These are phyloP conservation scores for Enhydra lutris DNA, from an alignment of 2,113 vertebrate species.

Conservation along the genomic window DNA sequence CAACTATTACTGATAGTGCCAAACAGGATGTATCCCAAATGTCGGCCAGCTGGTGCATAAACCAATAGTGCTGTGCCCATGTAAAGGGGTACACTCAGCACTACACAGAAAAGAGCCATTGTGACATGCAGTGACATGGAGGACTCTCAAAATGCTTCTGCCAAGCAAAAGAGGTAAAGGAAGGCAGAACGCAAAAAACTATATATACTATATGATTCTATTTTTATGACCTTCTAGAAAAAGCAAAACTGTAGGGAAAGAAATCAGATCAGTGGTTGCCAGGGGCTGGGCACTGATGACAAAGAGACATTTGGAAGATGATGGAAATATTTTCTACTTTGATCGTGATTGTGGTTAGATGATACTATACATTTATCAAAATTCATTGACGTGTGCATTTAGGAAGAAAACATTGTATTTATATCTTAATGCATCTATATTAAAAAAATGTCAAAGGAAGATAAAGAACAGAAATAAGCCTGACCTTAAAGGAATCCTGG, in stretches of 20 bases:
- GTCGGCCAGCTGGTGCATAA: neutral
- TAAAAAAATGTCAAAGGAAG: neutral
- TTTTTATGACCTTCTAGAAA: slow-evolving; percentile 3
- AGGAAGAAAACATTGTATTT: neutral
- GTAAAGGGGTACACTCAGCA: neutral
- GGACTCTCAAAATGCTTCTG: neutral
- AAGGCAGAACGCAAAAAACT: neutral
- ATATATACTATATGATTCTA: neutral
- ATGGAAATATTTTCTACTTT: neutral
- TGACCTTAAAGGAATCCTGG: neutral
- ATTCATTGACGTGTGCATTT: neutral
- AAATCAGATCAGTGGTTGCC: neutral
- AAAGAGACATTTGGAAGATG: neutral
- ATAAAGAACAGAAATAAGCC: neutral
- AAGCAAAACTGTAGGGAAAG: neutral
- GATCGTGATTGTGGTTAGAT: neutral
- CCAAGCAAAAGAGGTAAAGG: neutral
- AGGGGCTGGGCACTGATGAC: neutral
- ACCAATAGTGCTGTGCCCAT: neutral
- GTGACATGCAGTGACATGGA: neutral
- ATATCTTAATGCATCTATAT: neutral
- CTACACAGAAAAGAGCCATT: neutral
- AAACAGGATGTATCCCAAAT: neutral
- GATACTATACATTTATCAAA: neutral
- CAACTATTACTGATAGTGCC: neutral